Conservation (phyloP, 2,888 invertebrate species). For the Epinotia ramella region DNA sequence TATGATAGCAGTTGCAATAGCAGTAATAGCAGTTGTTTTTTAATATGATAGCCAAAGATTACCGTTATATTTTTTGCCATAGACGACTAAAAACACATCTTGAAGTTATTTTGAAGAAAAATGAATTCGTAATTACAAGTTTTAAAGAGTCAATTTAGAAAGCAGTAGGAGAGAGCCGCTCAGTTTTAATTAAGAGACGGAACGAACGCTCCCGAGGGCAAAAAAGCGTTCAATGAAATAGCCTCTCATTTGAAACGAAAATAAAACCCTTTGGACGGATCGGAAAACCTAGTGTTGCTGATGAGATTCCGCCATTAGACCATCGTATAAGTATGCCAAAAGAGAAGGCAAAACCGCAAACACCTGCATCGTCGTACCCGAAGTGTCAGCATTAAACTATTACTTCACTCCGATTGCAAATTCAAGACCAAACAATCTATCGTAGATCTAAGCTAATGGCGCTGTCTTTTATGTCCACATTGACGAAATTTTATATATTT, state of each 20-base stretch:
- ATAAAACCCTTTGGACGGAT: constrained; percentile 50
- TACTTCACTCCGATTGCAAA: too few species aligned
- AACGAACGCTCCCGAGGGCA: constrained; percentile 53
- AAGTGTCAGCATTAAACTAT: not conserved
- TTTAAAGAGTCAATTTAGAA: constrained; percentile 73
- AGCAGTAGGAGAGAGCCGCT: constrained; percentile 52
- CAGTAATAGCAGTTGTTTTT: not conserved
- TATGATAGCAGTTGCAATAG: too few species aligned
- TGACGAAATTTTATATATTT: too few species aligned
- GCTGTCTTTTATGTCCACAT: too few species aligned
- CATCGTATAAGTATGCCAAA: constrained; percentile 4
- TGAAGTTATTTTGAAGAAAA: constrained; percentile 51
- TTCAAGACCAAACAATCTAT: too few species aligned
- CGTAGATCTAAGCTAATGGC: too few species aligned
- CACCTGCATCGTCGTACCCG: not conserved
- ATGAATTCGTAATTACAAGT: constrained; percentile 67
- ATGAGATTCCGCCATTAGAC: constrained; percentile 40
- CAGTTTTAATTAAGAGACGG: constrained; percentile 67
- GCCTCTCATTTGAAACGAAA: constrained; percentile 58
- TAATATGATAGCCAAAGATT: not conserved
- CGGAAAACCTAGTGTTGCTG: constrained; percentile 28
- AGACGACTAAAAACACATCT: constrained; percentile 9
- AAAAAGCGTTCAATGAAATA: constrained; percentile 56
- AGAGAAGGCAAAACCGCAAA: not conserved
- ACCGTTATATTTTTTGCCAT: not conserved